Evolutionary conservation across 2,888 invertebrate species (phyloP).

Genomic region (Drosophila maculinotata): DNA sequence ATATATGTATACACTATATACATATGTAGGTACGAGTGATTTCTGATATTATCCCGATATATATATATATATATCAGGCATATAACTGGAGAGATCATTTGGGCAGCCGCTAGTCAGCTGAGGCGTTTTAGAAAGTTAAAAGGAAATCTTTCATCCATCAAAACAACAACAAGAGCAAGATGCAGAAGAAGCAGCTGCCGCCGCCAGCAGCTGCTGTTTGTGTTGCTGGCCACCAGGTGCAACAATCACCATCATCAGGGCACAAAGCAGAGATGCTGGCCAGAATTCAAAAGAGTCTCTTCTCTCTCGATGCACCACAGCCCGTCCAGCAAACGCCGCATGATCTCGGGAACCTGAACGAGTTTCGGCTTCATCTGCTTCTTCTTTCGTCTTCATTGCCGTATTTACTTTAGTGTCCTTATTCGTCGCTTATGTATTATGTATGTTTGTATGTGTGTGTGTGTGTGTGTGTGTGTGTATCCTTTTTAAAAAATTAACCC

Average conservation of each 20-base stretch:
- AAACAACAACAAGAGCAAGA: conserved; percentile 39
- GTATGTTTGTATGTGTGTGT: conserved; percentile 3
- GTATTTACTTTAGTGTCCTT: conserved; percentile 74
- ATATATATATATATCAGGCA: too few species aligned
- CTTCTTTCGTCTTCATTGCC: conserved; percentile 35
- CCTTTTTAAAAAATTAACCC: conserved; percentile 52
- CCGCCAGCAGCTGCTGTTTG: conserved; percentile 43
- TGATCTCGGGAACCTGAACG: conserved; percentile 59
- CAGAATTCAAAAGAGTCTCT: conserved; percentile 40
- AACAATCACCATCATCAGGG: conserved; percentile 62
- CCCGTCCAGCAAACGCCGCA: conserved; percentile 48
- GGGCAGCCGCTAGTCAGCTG: conserved; percentile 29
- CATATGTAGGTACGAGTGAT: neutral
- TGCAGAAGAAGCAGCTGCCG: conserved; percentile 49
- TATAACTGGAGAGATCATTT: conserved; percentile 22
- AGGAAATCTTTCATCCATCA: conserved; percentile 62
- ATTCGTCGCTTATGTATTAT: conserved; percentile 52
- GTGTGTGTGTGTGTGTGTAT: conserved; percentile 18
- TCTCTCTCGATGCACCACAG: conserved; percentile 16
- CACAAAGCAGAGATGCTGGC: conserved; percentile 38
- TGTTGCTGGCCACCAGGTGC: conserved; percentile 71
- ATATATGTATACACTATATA: neutral
- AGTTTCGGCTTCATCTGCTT: conserved; percentile 53
- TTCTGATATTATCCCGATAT: too few species aligned
- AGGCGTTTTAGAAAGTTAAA: conserved; percentile 62